These are phyloP conservation scores for Gallinago undulata DNA, from an alignment of 2,113 vertebrate species.

Conservation along the genomic window DNA sequence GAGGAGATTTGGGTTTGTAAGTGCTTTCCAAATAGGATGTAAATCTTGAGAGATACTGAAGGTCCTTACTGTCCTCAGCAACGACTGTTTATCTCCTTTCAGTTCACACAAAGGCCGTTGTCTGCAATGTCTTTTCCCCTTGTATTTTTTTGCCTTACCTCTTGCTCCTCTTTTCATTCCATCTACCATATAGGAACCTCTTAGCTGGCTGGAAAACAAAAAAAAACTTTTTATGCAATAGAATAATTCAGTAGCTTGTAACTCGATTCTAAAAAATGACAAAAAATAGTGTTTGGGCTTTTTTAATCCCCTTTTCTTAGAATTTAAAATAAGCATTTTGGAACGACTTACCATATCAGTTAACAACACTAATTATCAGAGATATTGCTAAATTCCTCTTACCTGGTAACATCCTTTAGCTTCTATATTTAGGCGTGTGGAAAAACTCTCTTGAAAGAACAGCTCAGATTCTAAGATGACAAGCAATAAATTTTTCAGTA, in stretches of 20 bases:
- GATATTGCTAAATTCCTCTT: not conserved
- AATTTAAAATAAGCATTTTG: not conserved
- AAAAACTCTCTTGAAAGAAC: not conserved
- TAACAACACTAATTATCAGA: not conserved
- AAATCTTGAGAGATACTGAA: not conserved
- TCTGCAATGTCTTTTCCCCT: not conserved
- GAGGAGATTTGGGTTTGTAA: not conserved
- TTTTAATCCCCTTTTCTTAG: not conserved
- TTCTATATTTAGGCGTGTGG: not conserved
- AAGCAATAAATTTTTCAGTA: not conserved
- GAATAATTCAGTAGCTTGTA: not conserved
- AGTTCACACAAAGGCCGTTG: not conserved
- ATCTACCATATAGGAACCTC: not conserved
- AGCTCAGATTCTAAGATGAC: not conserved
- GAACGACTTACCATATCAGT: not conserved
- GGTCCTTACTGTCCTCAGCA: not conserved
- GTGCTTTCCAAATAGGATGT: not conserved
- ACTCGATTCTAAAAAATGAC: not conserved
- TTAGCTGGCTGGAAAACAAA: not conserved
- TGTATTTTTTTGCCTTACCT: not conserved
- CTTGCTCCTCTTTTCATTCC: not conserved
- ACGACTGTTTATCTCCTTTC: not conserved
- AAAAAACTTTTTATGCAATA: not conserved
- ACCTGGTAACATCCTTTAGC: not conserved
- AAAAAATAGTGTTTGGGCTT: not conserved